phyloP scores from a whole-genome alignment of 2,113 vertebrate species.

The Gallinago media region DNA sequence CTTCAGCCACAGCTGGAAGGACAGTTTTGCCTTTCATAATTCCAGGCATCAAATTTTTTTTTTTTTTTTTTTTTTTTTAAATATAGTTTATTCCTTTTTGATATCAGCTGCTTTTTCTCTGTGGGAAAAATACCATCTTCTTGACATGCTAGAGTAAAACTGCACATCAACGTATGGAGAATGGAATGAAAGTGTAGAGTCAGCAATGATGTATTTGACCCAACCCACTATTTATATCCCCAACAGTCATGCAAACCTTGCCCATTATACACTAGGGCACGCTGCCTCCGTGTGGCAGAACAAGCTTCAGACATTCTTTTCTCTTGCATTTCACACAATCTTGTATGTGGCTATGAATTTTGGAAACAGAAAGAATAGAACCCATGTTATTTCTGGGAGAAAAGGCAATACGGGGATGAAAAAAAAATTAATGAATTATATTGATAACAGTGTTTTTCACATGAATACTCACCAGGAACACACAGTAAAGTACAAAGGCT shows the following conservation, averaged over 20 bases:
- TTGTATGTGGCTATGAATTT: not conserved
- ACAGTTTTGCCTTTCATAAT: constrained; percentile 2
- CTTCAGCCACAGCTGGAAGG: not conserved
- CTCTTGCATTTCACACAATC: not conserved
- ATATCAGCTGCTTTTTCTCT: not conserved
- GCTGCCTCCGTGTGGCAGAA: constrained; percentile 54
- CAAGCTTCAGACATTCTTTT: not conserved
- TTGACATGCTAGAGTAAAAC: constrained; percentile 9
- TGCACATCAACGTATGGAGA: not conserved
- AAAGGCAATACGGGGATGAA: not conserved
- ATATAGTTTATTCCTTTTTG: not conserved
- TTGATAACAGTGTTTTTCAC: not conserved
- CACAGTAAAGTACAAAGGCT: constrained; percentile 46
- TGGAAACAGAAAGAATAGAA: not conserved
- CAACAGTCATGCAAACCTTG: not conserved
- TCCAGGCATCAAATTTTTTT: not conserved
- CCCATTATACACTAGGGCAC: not conserved
- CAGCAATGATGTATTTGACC: not conserved
- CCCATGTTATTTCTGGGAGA: not conserved
- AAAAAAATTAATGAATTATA: not conserved
- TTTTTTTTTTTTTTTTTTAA: not conserved
- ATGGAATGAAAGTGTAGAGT: not conserved
- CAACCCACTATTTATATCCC: not conserved
- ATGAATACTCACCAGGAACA: constrained; percentile 26
- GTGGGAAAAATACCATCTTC: not conserved